These are phyloP conservation scores for Oostethus manadensis DNA, from an alignment of 2,113 vertebrate species.

Conservation along the genomic window DNA sequence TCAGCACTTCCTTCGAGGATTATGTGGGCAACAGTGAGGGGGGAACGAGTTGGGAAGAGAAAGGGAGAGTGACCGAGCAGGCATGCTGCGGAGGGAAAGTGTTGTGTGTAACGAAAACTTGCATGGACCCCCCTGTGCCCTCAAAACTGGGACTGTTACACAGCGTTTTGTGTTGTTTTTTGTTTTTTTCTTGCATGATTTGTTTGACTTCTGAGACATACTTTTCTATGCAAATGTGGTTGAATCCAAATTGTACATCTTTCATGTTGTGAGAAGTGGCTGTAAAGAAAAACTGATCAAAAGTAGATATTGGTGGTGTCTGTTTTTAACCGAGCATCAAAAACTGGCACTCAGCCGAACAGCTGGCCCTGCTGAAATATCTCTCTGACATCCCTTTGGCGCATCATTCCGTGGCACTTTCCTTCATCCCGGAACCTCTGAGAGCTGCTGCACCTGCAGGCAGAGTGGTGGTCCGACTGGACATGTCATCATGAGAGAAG, in stretches of 20 bases:
- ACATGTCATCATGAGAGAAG: conserved; percentile 56
- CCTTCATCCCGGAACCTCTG: conserved; percentile 36
- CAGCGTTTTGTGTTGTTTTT: conserved; percentile 18
- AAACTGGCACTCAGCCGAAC: conserved; percentile 8
- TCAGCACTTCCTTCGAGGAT: conserved; percentile 63
- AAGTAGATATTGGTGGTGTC: conserved; percentile 7
- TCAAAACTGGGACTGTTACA: conserved; percentile 61
- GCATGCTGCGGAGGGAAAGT: conserved; percentile 33
- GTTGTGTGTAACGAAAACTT: conserved; percentile 63
- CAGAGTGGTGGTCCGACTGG: conserved; percentile 48
- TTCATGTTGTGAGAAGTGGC: conserved; percentile 6
- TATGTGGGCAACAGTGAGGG: conserved; percentile 40
- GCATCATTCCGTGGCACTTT: conserved; percentile 32
- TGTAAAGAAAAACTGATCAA: conserved; percentile 17
- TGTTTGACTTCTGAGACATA: not conserved
- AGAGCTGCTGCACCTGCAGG: conserved; percentile 39
- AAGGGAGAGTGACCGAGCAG: conserved; percentile 13
- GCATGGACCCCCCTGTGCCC: conserved; percentile 54
- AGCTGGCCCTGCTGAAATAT: conserved; percentile 16
- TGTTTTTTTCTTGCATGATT: not conserved
- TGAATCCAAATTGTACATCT: not conserved
- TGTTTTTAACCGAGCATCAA: conserved; percentile 8
- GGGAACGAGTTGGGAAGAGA: not conserved
- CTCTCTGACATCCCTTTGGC: conserved; percentile 27
- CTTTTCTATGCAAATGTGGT: not conserved